Conservation (phyloP, 2,888 invertebrate species). For the Polydrusus cervinus region DNA sequence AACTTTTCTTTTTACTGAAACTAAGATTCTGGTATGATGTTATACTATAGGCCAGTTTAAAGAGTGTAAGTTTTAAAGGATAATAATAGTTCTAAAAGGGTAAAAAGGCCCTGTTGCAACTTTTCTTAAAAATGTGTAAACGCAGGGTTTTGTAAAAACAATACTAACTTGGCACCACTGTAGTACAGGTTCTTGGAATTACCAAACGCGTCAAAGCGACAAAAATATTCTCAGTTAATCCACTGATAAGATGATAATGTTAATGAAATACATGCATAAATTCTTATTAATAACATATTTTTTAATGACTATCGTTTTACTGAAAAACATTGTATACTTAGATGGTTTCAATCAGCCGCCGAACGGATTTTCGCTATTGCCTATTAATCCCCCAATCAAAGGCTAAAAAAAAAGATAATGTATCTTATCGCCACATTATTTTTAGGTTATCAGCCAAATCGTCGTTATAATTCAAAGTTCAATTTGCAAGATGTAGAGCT, state of each 20-base stretch:
- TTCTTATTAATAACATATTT: constrained; percentile 15
- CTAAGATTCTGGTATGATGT: no score
- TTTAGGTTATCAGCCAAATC: background rate
- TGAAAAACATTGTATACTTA: constrained; percentile 6
- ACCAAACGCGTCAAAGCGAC: constrained; percentile 6
- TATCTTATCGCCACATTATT: constrained; percentile 11
- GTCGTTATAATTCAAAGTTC: background rate
- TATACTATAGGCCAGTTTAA: no score
- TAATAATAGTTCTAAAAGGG: no score
- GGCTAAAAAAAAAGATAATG: constrained; percentile 29
- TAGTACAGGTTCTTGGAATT: background rate
- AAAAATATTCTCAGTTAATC: background rate
- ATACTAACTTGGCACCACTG: no score
- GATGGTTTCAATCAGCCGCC: constrained; percentile 9
- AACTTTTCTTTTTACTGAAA: no score
- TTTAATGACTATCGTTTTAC: constrained; percentile 26
- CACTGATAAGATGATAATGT: constrained; percentile 1
- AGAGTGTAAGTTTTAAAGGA: no score
- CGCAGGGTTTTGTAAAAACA: no score
- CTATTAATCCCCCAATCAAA: constrained; percentile 35
- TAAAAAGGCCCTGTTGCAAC: no score
- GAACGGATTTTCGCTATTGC: constrained; percentile 22
- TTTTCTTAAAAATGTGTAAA: no score
- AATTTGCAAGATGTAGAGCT: background rate
- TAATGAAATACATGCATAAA: constrained; percentile 17